These are phyloP conservation scores for Taeniopygia guttata DNA, from an alignment of 2,797 vertebrate genomes.

Conservation along the genomic window DNA sequence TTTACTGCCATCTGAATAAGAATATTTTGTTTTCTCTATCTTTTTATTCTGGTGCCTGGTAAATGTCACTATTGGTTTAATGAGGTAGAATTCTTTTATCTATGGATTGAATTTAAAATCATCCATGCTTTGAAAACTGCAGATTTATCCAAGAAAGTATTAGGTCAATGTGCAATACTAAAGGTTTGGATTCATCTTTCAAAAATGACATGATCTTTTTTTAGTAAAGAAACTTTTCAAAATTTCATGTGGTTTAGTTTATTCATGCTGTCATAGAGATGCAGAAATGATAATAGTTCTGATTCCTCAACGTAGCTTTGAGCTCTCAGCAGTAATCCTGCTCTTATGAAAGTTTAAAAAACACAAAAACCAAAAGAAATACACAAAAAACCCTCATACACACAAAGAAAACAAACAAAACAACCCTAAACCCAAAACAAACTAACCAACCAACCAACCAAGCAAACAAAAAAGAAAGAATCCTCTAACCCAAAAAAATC, in stretches of 20 bases:
- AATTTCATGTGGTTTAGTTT: background rate
- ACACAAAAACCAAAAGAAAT: rapidly evolving
- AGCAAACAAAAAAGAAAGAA: background rate
- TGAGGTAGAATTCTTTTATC: background rate
- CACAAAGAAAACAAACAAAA: too few species aligned
- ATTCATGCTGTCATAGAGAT: background rate
- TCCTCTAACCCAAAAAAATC: rapidly evolving
- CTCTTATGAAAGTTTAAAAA: background rate
- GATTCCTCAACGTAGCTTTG: background rate
- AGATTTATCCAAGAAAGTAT: background rate
- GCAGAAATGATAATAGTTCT: background rate
- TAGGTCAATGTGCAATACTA: background rate
- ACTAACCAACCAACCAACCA: background rate
- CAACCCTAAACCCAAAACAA: background rate
- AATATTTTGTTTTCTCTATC: background rate
- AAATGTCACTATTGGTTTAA: background rate
- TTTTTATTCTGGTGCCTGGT: background rate
- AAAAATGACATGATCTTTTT: background rate
- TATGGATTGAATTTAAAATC: background rate
- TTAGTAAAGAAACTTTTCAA: background rate
- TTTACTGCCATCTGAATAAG: background rate
- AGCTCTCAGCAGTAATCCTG: background rate
- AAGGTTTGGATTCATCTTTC: background rate
- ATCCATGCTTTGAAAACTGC: background rate
- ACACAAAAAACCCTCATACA: too few species aligned